Conservation (phyloP, 2,888 invertebrate species). For the Aspidiotus destructor region DNA sequence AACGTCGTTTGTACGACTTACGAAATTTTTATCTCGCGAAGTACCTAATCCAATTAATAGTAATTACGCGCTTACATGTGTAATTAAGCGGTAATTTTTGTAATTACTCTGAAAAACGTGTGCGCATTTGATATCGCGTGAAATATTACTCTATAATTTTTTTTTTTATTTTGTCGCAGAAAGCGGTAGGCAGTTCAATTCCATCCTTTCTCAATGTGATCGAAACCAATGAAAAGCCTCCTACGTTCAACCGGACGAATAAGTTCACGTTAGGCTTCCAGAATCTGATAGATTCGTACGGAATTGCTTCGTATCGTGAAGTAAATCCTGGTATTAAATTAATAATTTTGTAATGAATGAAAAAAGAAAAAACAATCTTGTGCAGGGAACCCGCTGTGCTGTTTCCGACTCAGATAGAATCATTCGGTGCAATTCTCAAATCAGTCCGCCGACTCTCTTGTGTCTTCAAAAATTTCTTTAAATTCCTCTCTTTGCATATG, state of each 20-base stretch:
- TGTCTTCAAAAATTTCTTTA: too few relatives aligned
- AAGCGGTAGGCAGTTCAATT: constrained; percentile 71
- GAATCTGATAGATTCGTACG: constrained; percentile 84
- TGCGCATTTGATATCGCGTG: neutral
- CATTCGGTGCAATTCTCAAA: too few relatives aligned
- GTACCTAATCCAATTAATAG: too few relatives aligned
- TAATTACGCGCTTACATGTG: too few relatives aligned
- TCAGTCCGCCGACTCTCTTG: too few relatives aligned
- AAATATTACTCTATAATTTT: neutral
- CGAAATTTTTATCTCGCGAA: too few relatives aligned
- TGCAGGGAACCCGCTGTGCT: too few relatives aligned
- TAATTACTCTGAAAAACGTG: neutral
- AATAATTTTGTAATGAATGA: neutral
- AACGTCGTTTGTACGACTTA: too few relatives aligned
- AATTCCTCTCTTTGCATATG: too few relatives aligned
- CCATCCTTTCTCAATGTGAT: constrained; percentile 89
- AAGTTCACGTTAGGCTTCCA: constrained; percentile 90
- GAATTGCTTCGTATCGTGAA: constrained; percentile 84
- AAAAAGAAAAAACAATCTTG: neutral
- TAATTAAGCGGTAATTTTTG: too few relatives aligned
- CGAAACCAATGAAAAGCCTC: constrained; percentile 67
- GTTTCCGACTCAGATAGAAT: too few relatives aligned
- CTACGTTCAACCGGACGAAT: constrained; percentile 85
- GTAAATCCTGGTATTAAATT: constrained; percentile 66
- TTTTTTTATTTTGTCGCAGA: constrained; percentile 42